Evolutionary conservation across 2,797 vertebrate genomes (phyloP).

Genomic region (Mycteria americana): DNA sequence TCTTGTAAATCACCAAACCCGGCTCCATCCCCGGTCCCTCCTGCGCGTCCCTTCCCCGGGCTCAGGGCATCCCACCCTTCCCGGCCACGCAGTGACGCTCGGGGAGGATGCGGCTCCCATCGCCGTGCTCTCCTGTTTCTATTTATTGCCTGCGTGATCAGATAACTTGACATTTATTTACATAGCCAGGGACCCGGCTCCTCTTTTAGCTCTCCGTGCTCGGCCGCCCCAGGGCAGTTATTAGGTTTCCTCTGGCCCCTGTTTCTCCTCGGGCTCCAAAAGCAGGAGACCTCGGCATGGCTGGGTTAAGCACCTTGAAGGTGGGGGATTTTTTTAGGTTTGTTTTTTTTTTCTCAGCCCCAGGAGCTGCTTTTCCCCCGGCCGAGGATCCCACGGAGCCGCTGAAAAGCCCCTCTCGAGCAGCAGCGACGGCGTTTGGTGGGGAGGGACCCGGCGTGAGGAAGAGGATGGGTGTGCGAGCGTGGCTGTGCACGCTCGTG

Average conservation of each 20-base stretch:
- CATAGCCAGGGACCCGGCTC: too few species aligned
- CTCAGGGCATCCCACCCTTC: not conserved
- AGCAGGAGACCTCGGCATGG: not conserved
- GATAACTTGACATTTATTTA: not conserved
- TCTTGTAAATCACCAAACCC: not conserved
- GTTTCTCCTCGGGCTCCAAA: not conserved
- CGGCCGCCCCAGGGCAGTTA: not conserved
- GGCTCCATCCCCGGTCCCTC: not conserved
- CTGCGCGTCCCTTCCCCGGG: fast-evolving
- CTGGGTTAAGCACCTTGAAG: not conserved
- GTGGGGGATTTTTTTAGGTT: fast-evolving
- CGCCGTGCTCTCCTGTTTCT: fast-evolving
- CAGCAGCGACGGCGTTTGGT: not conserved
- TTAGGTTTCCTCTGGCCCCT: not conserved
- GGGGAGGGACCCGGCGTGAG: not conserved
- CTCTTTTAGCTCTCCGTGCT: not conserved
- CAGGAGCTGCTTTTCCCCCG: not conserved
- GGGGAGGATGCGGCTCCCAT: fast-evolving
- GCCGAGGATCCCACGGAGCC: fast-evolving
- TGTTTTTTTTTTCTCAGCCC: not conserved
- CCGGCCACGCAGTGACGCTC: fast-evolving
- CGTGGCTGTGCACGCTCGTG: fast-evolving
- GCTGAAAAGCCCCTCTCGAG: not conserved
- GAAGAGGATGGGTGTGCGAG: not conserved
- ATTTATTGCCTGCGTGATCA: not conserved